phyloP scores from a whole-genome alignment of 1,140 invertebrate genomes.

The Trichonephila clavipes region DNA sequence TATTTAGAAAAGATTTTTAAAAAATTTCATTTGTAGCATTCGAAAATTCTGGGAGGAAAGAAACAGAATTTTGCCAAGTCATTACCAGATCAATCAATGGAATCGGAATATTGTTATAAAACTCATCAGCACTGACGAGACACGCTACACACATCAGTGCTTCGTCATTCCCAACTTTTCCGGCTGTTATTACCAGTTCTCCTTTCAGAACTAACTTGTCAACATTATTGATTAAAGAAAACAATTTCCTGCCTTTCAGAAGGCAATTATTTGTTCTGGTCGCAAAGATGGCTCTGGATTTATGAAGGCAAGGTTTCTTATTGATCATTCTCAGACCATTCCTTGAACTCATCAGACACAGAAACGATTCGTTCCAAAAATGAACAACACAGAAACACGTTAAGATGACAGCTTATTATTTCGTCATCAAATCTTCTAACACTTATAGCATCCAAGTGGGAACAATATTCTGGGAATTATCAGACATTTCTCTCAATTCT shows the following conservation, averaged over 20 bases:
- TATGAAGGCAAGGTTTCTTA: constrained; percentile 49
- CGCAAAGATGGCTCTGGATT: constrained; percentile 42
- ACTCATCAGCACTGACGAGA: not conserved
- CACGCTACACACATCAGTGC: not conserved
- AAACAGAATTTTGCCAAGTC: too few species aligned
- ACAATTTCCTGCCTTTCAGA: constrained; percentile 49
- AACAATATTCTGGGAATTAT: too few species aligned
- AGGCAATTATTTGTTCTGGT: constrained; percentile 58
- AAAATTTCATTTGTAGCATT: too few species aligned
- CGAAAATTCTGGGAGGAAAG: too few species aligned
- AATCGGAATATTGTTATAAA: not conserved
- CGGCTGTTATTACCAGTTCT: constrained; percentile 24
- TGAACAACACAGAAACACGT: not conserved
- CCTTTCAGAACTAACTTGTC: constrained; percentile 32
- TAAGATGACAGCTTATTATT: too few species aligned
- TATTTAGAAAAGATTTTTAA: too few species aligned
- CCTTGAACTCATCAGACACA: not conserved
- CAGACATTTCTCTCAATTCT: too few species aligned
- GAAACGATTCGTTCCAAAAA: not conserved
- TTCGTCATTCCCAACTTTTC: constrained; percentile 16
- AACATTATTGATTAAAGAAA: constrained; percentile 47
- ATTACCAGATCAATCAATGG: too few species aligned
- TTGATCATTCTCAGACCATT: not conserved
- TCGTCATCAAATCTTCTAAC: too few species aligned
- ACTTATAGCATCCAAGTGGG: too few species aligned